Conservation (phyloP, 1,140 invertebrate genomes). For the Alviniconcha marisindica region DNA sequence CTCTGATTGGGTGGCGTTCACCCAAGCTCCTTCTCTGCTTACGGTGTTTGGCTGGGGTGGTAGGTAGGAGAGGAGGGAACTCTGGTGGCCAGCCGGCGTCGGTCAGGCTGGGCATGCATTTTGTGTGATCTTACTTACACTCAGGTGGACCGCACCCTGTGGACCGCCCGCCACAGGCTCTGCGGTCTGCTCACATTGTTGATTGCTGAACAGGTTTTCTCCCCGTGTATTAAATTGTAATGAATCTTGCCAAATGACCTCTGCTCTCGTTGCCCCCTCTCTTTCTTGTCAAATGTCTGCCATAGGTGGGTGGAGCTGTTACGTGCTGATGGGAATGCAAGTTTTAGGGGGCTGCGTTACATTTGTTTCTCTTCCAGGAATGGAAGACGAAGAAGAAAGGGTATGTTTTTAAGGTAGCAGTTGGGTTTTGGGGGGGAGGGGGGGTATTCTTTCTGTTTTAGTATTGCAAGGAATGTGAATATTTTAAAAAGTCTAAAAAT, state of each 20-base stretch:
- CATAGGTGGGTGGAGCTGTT: no score
- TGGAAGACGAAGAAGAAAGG: no score
- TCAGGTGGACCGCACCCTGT: constrained; percentile 20
- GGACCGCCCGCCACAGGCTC: neutral
- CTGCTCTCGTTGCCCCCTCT: neutral
- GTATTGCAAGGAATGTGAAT: no score
- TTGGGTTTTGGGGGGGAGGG: no score
- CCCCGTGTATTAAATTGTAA: neutral
- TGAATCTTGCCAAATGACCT: constrained; percentile 20
- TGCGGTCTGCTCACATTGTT: neutral
- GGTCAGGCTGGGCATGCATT: neutral
- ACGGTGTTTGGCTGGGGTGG: neutral
- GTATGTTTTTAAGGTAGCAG: no score
- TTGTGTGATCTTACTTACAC: neutral
- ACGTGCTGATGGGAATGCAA: no score
- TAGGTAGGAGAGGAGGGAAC: neutral
- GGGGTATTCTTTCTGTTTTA: no score
- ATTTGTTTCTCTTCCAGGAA: no score
- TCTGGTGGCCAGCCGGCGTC: neutral
- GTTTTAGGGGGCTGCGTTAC: no score
- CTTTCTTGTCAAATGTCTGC: neutral
- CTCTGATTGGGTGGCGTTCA: no score
- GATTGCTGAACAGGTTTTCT: constrained; percentile 6
- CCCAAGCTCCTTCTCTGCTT: neutral
- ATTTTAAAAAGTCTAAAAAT: no score